Conservation (phyloP, 2,888 invertebrate species). For the Pristionchus exspectatus region DNA sequence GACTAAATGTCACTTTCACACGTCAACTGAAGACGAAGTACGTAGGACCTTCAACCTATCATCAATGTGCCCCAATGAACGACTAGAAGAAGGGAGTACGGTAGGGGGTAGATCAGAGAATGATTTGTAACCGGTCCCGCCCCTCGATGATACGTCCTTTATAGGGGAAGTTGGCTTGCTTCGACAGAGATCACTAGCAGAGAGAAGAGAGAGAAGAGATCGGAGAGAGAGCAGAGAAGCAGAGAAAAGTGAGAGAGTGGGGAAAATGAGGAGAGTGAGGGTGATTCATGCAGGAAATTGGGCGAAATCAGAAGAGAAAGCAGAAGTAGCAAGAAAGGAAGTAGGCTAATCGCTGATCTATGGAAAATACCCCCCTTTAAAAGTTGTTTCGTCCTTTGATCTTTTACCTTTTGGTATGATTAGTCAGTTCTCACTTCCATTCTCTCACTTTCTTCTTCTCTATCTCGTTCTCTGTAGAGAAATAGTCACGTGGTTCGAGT, state of each 20-base stretch:
- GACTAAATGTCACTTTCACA: neutral
- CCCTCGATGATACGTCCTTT: conserved; percentile 13
- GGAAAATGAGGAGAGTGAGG: neutral
- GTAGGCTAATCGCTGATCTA: conserved; percentile 35
- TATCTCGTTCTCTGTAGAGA: neutral
- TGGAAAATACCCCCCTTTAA: neutral
- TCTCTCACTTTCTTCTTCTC: neutral
- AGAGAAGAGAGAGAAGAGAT: neutral
- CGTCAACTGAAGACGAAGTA: conserved; percentile 3
- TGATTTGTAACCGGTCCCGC: neutral
- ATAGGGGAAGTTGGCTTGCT: conserved; percentile 8
- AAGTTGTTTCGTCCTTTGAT: conserved; percentile 11
- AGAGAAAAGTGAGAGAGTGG: conserved; percentile 18
- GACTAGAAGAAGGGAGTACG: neutral
- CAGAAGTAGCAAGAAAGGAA: conserved; percentile 2
- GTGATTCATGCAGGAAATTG: conserved; percentile 15
- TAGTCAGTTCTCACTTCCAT: neutral
- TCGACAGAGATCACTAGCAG: conserved; percentile 44
- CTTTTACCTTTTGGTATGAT: conserved; percentile 24
- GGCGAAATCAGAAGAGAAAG: conserved; percentile 6
- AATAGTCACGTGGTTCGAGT: neutral
- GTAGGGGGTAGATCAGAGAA: conserved; percentile 22
- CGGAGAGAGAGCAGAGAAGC: neutral
- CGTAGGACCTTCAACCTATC: neutral
- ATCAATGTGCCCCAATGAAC: neutral